A percentile compares a stretch with the other conserved stretches of the same genome.
These are phyloP conservation scores for Pseudorhiza aurosa DNA, from an alignment of 30 jellyfish, hydroid and myxozoan genomes.

Conservation along the genomic window DNA sequence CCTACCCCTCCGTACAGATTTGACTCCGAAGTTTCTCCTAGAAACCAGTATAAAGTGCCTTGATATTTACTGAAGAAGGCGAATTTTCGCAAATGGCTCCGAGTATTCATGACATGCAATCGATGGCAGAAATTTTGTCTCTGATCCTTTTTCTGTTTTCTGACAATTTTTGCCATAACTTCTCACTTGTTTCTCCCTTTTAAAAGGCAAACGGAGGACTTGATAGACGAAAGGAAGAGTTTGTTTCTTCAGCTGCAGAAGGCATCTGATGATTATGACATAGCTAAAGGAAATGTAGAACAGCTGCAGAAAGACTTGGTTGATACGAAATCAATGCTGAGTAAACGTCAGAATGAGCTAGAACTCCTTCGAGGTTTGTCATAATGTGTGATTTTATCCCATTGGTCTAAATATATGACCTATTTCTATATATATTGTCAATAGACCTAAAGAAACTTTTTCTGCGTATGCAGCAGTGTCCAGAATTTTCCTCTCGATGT, in stretches of 20 bases:
- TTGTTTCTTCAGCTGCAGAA: constrained; percentile 67
- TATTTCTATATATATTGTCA: no score
- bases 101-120: not conserved
- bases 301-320: constrained; percentile 53
- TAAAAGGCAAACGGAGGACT: constrained; percentile 78
- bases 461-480: no score
- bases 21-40: no score
- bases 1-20: no score
- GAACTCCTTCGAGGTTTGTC: constrained; percentile 80
- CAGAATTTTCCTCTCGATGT: no score
- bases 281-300: constrained; percentile 55
- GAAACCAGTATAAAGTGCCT: no score
- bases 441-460: no score
- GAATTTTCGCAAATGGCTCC: no score
- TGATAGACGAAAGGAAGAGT: constrained; percentile 69
- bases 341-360: constrained; percentile 62
- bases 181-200: not conserved
- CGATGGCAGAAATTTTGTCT: not conserved
- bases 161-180: not conserved
- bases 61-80: no score
- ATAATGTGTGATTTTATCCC: not conserved
- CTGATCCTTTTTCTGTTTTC: no score
- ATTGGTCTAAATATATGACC: not conserved
- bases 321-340: constrained; percentile 51
- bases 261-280: constrained; percentile 63